These are phyloP conservation scores for Copidosoma floridanum DNA, from an alignment of 1,140 invertebrate genomes.

Conservation along the genomic window DNA sequence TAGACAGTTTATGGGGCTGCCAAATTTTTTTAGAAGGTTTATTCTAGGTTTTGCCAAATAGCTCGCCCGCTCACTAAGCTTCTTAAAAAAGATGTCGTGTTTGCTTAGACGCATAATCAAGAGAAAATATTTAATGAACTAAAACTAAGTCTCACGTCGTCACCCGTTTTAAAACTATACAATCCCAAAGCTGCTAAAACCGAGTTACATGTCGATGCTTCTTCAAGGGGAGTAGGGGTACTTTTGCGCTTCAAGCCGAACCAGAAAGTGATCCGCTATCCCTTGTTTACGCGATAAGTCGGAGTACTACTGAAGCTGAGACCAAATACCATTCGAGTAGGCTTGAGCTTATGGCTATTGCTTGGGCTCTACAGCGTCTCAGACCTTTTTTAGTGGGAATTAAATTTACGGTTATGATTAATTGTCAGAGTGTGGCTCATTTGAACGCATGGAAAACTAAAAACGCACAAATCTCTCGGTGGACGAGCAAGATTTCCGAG, in stretches of 20 bases:
- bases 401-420: neutral
- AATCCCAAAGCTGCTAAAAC: neutral
- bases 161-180: slow-evolving; percentile 10
- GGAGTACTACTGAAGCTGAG: neutral
- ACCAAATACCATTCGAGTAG: slow-evolving; percentile 1
- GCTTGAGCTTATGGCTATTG: neutral
- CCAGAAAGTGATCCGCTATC: neutral
- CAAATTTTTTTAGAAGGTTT: slow-evolving; percentile 43
- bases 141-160: neutral
- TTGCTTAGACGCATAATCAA: slow-evolving; percentile 3
- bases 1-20: slow-evolving; percentile 38
- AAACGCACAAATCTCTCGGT: slow-evolving; percentile 11
- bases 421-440: neutral
- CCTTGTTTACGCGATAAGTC: too few relatives aligned
- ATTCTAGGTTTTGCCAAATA: slow-evolving; percentile 1
- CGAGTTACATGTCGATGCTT: slow-evolving; percentile 15
- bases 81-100: slow-evolving; percentile 3
- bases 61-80: neutral
- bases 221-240: neutral
- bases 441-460: too few relatives aligned
- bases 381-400: neutral
- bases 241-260: slow-evolving; percentile 4
- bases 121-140: neutral
- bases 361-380: neutral
- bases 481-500: neutral